Evolutionary conservation across 2,888 invertebrate genomes (phyloP).

Genomic region (Ischnus inquisitorius): DNA sequence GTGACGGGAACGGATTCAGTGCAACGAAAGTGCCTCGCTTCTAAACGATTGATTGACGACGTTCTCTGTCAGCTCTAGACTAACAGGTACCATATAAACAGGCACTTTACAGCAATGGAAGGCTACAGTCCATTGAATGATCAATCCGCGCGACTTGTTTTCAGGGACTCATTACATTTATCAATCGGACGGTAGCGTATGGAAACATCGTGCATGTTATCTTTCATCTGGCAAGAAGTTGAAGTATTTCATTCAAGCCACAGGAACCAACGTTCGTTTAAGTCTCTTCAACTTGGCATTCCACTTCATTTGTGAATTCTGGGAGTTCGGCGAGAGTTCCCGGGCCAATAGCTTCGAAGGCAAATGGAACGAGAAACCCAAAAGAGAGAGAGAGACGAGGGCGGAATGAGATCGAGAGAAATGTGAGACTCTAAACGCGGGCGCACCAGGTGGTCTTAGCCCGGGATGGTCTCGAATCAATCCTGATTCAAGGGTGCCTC

Average conservation of each 20-base stretch:
- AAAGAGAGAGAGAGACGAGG: conserved; percentile 15
- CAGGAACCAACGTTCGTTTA: not conserved
- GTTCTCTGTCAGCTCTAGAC: not conserved
- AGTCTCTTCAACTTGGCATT: not conserved
- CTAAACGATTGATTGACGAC: conserved; percentile 56
- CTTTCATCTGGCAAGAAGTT: not conserved
- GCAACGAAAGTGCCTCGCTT: conserved; percentile 27
- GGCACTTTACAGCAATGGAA: conserved; percentile 7
- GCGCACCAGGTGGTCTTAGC: conserved; percentile 66
- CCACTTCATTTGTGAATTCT: conserved; percentile 33
- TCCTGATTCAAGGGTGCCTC: conserved; percentile 59
- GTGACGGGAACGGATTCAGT: conserved; percentile 32
- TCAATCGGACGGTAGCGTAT: not conserved
- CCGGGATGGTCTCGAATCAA: conserved; percentile 64
- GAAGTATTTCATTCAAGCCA: not conserved
- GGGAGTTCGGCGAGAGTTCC: not conserved
- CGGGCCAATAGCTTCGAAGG: conserved; percentile 19
- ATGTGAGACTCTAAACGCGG: conserved; percentile 61
- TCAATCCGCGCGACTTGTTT: not conserved
- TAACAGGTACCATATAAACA: not conserved
- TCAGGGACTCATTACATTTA: too few relatives aligned
- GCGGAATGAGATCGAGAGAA: conserved; percentile 61
- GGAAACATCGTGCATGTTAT: not conserved
- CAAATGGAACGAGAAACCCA: conserved; percentile 8
- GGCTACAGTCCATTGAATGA: not conserved